phyloP scores from a whole-genome alignment of 2,113 vertebrate species.

The Arothron firmamentum region DNA sequence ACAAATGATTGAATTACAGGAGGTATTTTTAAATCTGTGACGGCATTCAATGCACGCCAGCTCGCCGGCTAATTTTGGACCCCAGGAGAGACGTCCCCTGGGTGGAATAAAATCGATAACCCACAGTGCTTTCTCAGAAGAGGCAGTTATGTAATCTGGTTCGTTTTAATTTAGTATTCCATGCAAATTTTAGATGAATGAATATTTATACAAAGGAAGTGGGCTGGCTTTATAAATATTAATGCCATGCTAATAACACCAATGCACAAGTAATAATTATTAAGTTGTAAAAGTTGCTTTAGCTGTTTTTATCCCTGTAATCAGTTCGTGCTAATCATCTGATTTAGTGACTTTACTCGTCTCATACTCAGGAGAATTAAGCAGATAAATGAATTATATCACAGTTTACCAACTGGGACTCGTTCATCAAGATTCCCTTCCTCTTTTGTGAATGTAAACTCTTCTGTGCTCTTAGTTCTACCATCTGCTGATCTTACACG shows the following conservation, averaged over 20 bases:
- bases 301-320: no score
- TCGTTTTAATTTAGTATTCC: no score
- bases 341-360: no score
- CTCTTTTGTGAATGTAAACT: background rate
- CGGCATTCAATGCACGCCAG: conserved; percentile 17
- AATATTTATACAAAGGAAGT: no score
- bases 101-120: conserved; percentile 36
- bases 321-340: no score
- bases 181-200: no score
- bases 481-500: conserved; percentile 16
- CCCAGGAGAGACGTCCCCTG: conserved; percentile 20
- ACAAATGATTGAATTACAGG: conserved; percentile 26
- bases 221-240: no score
- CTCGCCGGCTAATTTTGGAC: conserved; percentile 35
- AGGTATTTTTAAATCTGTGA: conserved; percentile 45
- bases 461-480: background rate
- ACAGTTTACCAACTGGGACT: conserved; percentile 6
- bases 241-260: no score
- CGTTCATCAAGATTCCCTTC: conserved; percentile 7
- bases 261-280: no score
- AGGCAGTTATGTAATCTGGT: conserved; percentile 35
- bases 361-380: background rate
- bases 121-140: conserved; percentile 44
- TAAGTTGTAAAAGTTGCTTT: no score
- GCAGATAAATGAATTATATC: conserved; percentile 17